Conservation (phyloP, 2,888 invertebrate genomes). For the Eupeodes luniger region DNA sequence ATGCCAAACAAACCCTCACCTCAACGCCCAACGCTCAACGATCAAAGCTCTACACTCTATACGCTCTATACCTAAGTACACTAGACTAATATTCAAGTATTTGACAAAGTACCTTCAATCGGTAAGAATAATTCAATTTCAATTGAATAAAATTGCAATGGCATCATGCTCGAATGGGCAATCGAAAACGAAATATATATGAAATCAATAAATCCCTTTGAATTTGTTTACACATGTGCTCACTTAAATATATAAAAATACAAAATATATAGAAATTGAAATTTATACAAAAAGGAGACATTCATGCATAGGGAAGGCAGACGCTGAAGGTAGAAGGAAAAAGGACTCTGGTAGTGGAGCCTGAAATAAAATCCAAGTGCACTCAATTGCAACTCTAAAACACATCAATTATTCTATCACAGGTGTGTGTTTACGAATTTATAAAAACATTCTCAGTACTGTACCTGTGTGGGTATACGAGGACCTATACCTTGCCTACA, state of each 20-base stretch:
- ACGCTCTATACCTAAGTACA: neutral
- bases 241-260: neutral
- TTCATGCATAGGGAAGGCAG: neutral
- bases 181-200: conserved; percentile 44
- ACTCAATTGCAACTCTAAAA: conserved; percentile 65
- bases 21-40: no score
- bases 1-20: neutral
- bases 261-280: neutral
- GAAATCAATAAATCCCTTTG: conserved; percentile 72
- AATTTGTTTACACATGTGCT: conserved; percentile 34
- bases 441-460: conserved; percentile 24
- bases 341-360: conserved; percentile 49
- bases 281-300: conserved; percentile 1
- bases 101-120: conserved; percentile 66
- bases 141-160: conserved; percentile 67
- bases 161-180: conserved; percentile 55
- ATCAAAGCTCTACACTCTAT: no score
- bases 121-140: conserved; percentile 70
- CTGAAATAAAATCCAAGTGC: conserved; percentile 63
- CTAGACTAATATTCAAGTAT: conserved; percentile 47
- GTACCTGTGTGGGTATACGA: no score
- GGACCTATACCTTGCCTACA: no score
- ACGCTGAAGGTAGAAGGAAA: neutral
- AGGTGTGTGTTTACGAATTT: conserved; percentile 59
- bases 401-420: conserved; percentile 73